phyloP scores from a whole-genome alignment of 2,888 invertebrate genomes.

The Eupithecia inturbata region DNA sequence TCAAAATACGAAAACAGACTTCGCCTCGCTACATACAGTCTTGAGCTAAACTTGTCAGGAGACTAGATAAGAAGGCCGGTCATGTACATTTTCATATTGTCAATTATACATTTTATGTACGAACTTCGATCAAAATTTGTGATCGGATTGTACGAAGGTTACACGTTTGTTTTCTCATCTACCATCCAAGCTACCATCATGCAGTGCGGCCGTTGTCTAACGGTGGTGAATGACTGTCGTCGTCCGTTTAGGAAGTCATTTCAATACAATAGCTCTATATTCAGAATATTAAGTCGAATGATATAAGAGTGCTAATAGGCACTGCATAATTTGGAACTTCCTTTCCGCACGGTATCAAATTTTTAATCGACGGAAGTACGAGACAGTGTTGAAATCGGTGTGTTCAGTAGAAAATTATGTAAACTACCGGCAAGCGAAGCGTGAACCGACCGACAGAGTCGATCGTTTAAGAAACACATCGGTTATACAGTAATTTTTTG shows the following conservation, averaged over 20 bases:
- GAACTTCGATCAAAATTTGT: too few species aligned
- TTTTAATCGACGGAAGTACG: neutral
- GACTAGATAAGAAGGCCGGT: too few species aligned
- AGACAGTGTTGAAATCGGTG: neutral
- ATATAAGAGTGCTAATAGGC: slow-evolving; percentile 31
- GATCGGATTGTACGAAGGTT: too few species aligned
- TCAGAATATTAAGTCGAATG: slow-evolving; percentile 42
- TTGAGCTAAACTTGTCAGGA: too few species aligned
- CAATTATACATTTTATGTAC: too few species aligned
- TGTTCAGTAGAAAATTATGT: neutral
- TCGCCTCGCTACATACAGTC: too few species aligned
- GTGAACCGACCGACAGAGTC: neutral
- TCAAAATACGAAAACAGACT: neutral
- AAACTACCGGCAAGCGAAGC: neutral
- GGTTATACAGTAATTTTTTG: too few species aligned
- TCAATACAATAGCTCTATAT: slow-evolving; percentile 50
- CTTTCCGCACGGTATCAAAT: slow-evolving; percentile 20
- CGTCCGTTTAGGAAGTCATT: slow-evolving; percentile 52
- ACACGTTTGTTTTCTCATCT: too few species aligned
- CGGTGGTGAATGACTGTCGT: slow-evolving; percentile 57
- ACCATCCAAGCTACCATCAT: neutral
- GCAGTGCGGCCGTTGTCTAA: slow-evolving; percentile 45
- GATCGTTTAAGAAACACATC: neutral
- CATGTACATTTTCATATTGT: too few species aligned
- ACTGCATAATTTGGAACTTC: slow-evolving; percentile 32